phyloP scores from a whole-genome alignment of 35 echinoderm and acorn worm genomes.

The Heliocidaris erythrogramma region DNA sequence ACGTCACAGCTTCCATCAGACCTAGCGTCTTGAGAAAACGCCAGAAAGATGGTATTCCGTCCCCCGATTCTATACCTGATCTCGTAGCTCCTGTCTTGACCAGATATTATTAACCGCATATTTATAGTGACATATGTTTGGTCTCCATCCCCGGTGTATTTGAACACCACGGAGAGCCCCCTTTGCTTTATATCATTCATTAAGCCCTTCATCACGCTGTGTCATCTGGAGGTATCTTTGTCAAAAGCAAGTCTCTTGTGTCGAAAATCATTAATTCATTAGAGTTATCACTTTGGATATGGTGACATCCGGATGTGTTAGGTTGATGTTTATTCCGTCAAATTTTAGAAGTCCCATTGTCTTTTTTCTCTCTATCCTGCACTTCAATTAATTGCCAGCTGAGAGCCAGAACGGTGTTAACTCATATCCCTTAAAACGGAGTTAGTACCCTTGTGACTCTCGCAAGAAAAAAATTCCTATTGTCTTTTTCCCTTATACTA shows the following conservation, averaged over 20 bases:
- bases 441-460: no score
- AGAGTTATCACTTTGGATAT: not conserved
- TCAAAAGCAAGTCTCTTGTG: not conserved
- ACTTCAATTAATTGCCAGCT: no score
- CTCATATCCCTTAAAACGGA: no score
- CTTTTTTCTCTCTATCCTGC: not conserved
- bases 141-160: not conserved
- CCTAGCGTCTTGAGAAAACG: not conserved
- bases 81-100: not conserved
- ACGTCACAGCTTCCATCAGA: not conserved
- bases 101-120: slow-evolving; percentile 15
- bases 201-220: not conserved
- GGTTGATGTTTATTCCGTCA: not conserved
- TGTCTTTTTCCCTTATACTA: not conserved
- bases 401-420: no score
- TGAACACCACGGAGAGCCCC: not conserved
- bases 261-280: slow-evolving; percentile 12
- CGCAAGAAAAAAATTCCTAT: no score
- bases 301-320: not conserved
- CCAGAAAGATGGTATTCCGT: slow-evolving; percentile 11
- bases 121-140: slow-evolving; percentile 15
- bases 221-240: not conserved
- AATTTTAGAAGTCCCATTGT: not conserved
- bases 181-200: not conserved
- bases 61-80: slow-evolving; percentile 15